These are phyloP conservation scores for Artibeus lituratus DNA, from an alignment of 2,797 vertebrate genomes.

Conservation along the genomic window DNA sequence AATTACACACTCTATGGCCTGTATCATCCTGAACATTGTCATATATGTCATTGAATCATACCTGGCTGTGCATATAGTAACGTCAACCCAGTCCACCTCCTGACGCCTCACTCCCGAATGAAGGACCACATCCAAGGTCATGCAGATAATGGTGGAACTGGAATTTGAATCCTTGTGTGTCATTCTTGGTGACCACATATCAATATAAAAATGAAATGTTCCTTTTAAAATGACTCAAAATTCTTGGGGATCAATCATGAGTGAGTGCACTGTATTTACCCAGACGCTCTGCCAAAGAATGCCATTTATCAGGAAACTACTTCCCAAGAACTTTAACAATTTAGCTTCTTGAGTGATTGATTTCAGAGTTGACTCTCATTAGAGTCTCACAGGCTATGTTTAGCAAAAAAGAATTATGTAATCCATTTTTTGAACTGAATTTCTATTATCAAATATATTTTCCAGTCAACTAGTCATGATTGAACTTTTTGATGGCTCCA, in stretches of 20 bases:
- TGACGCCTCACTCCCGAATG: background rate
- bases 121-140: conserved; percentile 47
- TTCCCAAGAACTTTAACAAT: conserved; percentile 69
- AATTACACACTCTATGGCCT: background rate
- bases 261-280: conserved; percentile 50
- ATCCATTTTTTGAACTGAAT: conserved; percentile 77
- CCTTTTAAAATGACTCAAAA: conserved; percentile 65
- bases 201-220: conserved; percentile 65
- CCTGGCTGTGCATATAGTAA: background rate
- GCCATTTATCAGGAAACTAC: conserved; percentile 66
- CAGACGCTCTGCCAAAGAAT: conserved; percentile 53
- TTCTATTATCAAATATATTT: conserved; percentile 81
- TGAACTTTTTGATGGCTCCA: conserved; percentile 79
- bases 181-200: background rate
- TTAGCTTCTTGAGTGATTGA: conserved; percentile 71
- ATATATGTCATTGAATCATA: background rate
- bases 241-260: conserved; percentile 57
- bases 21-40: conserved; percentile 1
- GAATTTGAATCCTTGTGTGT: background rate
- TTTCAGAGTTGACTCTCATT: conserved; percentile 74
- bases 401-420: conserved; percentile 78
- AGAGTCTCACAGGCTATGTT: conserved; percentile 72
- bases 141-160: background rate
- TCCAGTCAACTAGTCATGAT: conserved; percentile 72
- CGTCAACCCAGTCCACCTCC: background rate